Evolutionary conservation across 1,140 invertebrate genomes (phyloP).

Genomic region (Ridgeia piscesae): DNA sequence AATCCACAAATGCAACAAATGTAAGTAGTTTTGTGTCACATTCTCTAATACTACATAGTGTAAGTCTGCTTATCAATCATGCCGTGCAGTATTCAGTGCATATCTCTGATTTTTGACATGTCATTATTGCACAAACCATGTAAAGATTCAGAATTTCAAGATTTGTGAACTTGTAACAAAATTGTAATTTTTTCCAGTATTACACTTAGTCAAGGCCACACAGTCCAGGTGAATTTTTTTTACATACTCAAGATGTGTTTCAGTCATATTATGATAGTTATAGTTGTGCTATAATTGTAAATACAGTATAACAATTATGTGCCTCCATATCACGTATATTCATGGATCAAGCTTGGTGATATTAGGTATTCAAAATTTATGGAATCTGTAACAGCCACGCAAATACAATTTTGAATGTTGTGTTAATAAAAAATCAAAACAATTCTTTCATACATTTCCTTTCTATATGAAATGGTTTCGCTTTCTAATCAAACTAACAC

Average conservation of each 20-base stretch:
- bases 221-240: no score
- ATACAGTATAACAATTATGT: no score
- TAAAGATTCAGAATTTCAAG: neutral
- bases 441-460: neutral
- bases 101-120: neutral
- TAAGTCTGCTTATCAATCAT: neutral
- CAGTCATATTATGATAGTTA: no score
- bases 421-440: no score
- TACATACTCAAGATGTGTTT: no score
- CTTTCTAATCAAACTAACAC: neutral
- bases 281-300: no score
- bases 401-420: no score
- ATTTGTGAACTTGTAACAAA: neutral
- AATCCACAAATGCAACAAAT: constrained; percentile 56
- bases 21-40: constrained; percentile 25
- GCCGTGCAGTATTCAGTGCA: neutral
- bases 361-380: no score
- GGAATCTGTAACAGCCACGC: no score
- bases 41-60: neutral
- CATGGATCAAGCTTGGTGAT: no score
- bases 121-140: neutral
- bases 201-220: no score
- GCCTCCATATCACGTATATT: no score
- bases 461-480: neutral
- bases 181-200: neutral